Evolutionary conservation across 2,113 vertebrate species (phyloP), one percentile per base, ranked within the genome.

Genomic region (Chaetorhynchus papuensis): DNA sequence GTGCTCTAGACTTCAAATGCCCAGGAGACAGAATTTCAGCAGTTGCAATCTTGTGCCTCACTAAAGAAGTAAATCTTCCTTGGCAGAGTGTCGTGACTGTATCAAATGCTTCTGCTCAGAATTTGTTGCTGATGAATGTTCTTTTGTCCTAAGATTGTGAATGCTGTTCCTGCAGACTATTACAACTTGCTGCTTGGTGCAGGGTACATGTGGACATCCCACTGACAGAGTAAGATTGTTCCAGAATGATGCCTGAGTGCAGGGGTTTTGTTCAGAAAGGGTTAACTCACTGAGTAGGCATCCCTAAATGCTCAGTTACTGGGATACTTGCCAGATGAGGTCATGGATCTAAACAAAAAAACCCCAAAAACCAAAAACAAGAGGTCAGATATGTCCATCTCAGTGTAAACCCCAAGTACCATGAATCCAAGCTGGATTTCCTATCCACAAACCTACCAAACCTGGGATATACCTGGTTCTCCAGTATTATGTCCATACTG

Each of bases 11-110:
- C 65, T 88, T 68, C 3, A 4, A 92, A 84, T 50, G 70, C 65
- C 81, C 74, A 60, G 84, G 65, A 91, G 84, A 72, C 57, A 87
- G 57, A 87, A 87, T 78, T 89, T 84, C 61, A 82, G 74, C 53
- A 91, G 41, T 23, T 94, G 83, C 80, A 31, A 13, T 74, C 72
- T 69, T 84, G 77, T 79, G 65, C 63, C 57, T 96, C 18, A 1
- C 61, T 72, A 37, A 50, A 92, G 77, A 53, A 64, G 49, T 53
- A 78, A 78, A 82, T 60, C 22, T 75, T 71, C 44, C 41, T 68
- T 85, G 77, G 53, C 87, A 82, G 83, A 54, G 26, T 87, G 81
- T 91, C 2, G 4, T 56, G 75, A 84, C 83, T 85, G 6, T 82
- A 93, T 89, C 57, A 79, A 76, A 79, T 53, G 17, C 60, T 92